Base-by-base conservation (phyloP, 2,113 vertebrate species). In the Mus spicilegus region DNA sequence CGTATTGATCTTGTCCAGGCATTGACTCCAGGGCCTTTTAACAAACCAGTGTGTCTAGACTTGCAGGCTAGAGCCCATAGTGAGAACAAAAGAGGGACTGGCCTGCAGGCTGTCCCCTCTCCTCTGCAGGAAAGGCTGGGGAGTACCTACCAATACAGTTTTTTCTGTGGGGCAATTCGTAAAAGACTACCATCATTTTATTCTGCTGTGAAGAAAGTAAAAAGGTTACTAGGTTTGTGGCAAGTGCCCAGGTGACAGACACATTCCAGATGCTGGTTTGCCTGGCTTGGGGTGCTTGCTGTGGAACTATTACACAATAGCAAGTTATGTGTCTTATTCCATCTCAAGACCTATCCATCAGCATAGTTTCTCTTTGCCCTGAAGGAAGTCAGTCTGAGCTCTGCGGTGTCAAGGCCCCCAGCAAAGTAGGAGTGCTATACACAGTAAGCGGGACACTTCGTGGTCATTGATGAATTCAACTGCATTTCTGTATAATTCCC, bases 1-100 rank as follows among this genome's bases (percentile, higher is more conserved):
- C 81, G 92, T 91, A 97, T 97, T 98, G 98, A 98, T 98, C 94
- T 98, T 93, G 97, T 97, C 56, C 97, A 92, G 89, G 95, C 92
- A 97, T 97, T 95, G 97, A 96, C 96, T 97, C 90, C 88, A 95
- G 87, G 92, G 95, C 92, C 69, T 98, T 98, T 98, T 93, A 97
- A 96, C 72, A 97, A 97, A 86, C 92, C 19, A 63, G 94, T 93
- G 95, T 91, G 91, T 98, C 97, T 97, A 97, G 93, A 97, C 96
- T 92, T 42, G 2, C 82, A 94, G 87, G 73, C 93, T 97, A 89
- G 92, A 46, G 26, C 46, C 72, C 97, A 80, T 63, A 73, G 17
- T 11, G 75, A 90, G 96, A 95, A 88, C 96, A 98, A 96, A 22
- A 1, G 93, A 95, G 93, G 51, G 49, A 9, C 73, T 11, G 24